Conservation (phyloP, 2,113 vertebrate species). For the Lepidothrix coronata region DNA sequence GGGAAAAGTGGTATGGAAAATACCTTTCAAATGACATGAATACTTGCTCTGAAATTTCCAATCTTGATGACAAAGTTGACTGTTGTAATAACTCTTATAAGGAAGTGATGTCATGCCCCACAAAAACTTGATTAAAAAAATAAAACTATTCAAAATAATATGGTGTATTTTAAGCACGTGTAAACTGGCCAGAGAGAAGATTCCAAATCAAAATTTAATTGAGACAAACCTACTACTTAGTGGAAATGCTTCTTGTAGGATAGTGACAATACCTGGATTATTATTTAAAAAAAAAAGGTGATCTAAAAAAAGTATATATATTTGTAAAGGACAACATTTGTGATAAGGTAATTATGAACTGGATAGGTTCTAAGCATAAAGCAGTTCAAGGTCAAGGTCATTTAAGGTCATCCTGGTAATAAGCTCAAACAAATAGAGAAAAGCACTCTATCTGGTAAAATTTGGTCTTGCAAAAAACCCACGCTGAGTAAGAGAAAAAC, state of each 20-base stretch:
- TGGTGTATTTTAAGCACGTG: neutral
- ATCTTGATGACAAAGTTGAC: neutral
- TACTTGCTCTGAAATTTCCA: neutral
- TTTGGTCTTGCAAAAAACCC: neutral
- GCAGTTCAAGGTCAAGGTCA: neutral
- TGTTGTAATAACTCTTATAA: neutral
- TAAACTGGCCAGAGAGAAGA: neutral
- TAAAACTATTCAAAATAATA: neutral
- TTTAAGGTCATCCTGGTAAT: neutral
- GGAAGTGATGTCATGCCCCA: neutral
- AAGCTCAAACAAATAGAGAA: neutral
- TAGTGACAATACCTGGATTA: neutral
- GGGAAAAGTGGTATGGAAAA: neutral
- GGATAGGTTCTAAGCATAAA: neutral
- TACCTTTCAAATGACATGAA: neutral
- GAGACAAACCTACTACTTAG: neutral
- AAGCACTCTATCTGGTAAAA: neutral
- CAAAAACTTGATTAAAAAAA: neutral
- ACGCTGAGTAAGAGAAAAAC: neutral
- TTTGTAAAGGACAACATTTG: neutral
- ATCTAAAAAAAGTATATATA: neutral
- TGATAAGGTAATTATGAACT: neutral
- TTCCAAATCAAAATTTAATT: neutral
- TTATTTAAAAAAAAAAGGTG: neutral
- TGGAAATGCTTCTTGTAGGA: neutral